phyloP scores from a whole-genome alignment of 2,888 invertebrate genomes.

The Heterodera filipjevi region DNA sequence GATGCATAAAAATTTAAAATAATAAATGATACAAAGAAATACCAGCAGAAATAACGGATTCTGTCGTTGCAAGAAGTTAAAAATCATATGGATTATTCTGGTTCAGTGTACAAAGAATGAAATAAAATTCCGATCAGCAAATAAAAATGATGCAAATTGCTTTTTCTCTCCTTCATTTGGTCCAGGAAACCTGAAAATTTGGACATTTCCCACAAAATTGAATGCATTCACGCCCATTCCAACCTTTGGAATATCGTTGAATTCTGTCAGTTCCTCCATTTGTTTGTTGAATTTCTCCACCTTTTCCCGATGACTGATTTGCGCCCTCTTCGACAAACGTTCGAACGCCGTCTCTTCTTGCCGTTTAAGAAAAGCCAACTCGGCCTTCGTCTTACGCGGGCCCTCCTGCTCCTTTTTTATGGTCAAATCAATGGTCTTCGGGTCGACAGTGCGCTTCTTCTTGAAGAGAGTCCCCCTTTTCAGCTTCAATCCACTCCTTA shows the following conservation, averaged over 20 bases:
- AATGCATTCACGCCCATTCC: neutral
- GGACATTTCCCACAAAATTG: neutral
- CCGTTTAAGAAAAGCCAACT: conserved; percentile 49
- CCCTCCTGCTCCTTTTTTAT: conserved; percentile 49
- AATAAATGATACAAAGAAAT: no score
- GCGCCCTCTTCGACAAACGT: conserved; percentile 57
- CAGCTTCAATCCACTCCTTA: conserved; percentile 42
- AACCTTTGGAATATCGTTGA: conserved; percentile 66
- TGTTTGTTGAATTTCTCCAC: conserved; percentile 64
- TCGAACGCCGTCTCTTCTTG: conserved; percentile 54
- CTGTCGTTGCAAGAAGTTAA: no score
- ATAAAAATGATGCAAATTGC: neutral
- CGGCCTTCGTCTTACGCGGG: conserved; percentile 58
- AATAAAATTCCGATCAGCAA: neutral
- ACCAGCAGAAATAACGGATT: neutral
- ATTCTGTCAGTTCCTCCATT: conserved; percentile 64
- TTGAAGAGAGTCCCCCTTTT: conserved; percentile 46
- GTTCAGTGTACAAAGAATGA: neutral
- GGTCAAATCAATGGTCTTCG: conserved; percentile 48
- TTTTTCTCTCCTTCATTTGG: conserved; percentile 20
- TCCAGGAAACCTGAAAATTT: conserved; percentile 31
- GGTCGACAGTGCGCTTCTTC: conserved; percentile 47
- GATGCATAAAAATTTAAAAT: neutral
- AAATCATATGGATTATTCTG: no score
- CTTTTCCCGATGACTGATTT: conserved; percentile 59